Percentiles rank a stretch among this genome's conserved stretches.
phyloP scores from a whole-genome alignment of 2,113 vertebrate species.

The Heterotis niloticus region DNA sequence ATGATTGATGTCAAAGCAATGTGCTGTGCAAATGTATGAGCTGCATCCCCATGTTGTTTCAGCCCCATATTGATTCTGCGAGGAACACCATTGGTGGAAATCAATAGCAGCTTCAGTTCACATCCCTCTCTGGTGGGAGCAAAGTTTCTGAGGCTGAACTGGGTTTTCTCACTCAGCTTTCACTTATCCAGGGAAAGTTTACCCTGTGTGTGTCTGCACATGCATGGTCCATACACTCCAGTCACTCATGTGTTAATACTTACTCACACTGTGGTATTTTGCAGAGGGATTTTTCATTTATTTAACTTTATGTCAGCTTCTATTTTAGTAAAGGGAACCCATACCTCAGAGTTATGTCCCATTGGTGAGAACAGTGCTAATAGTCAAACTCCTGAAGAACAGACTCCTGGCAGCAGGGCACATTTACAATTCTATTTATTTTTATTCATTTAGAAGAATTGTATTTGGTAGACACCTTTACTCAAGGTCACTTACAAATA shows the following conservation, averaged over 20 bases:
- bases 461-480: too few relatives aligned
- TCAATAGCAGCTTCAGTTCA: neutral
- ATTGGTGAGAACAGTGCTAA: too few relatives aligned
- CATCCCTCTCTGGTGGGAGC: neutral
- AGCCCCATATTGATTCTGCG: neutral
- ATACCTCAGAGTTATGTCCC: too few relatives aligned
- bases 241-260: neutral
- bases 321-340: too few relatives aligned
- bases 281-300: too few relatives aligned
- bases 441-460: too few relatives aligned
- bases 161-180: neutral
- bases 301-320: too few relatives aligned
- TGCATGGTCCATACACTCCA: neutral
- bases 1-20: neutral
- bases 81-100: neutral
- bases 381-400: too few relatives aligned
- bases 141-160: neutral
- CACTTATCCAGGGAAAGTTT: too few relatives aligned
- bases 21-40: neutral
- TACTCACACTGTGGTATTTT: neutral
- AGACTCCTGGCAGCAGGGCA: too few relatives aligned
- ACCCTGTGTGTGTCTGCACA: neutral
- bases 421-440: too few relatives aligned
- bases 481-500: too few relatives aligned
- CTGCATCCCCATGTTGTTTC: neutral